Evolutionary conservation across 2,113 vertebrate genomes (phyloP).

Genomic region (Neolamprologus caudopunctatus): DNA sequence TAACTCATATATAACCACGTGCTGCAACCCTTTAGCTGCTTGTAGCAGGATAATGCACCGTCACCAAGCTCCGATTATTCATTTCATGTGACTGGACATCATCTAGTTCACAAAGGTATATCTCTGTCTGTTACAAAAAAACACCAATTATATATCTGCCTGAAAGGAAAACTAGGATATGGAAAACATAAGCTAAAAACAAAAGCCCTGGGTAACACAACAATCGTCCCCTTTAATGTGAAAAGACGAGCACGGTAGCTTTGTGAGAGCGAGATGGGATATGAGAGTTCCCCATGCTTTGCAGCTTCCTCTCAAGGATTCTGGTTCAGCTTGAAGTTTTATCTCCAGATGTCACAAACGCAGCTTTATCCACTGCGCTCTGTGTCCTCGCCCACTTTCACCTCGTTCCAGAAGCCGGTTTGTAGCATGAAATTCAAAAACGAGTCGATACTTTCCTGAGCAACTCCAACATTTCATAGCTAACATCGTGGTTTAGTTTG

Average conservation of each 20-base stretch:
- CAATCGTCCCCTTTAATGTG: neutral
- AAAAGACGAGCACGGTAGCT: neutral
- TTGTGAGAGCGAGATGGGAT: neutral
- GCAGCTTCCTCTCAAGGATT: neutral
- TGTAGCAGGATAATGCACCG: neutral
- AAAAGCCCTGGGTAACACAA: neutral
- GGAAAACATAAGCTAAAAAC: neutral
- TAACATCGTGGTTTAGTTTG: fast-evolving
- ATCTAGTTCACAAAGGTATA: neutral
- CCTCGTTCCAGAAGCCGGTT: neutral
- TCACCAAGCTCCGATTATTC: neutral
- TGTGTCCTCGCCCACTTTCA: neutral
- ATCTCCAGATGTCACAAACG: neutral
- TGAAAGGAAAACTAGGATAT: neutral
- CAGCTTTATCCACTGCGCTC: neutral
- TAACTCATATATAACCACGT: fast-evolving
- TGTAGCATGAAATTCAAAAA: neutral
- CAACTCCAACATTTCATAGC: neutral
- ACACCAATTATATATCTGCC: neutral
- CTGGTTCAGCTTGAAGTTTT: neutral
- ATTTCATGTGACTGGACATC: neutral
- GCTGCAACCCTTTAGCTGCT: neutral
- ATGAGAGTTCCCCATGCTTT: neutral
- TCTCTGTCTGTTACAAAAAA: neutral
- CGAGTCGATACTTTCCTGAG: fast-evolving